These are phyloP conservation scores for Sinocyclocheilus grahami DNA, from an alignment of 2,113 vertebrate species.

Conservation along the genomic window DNA sequence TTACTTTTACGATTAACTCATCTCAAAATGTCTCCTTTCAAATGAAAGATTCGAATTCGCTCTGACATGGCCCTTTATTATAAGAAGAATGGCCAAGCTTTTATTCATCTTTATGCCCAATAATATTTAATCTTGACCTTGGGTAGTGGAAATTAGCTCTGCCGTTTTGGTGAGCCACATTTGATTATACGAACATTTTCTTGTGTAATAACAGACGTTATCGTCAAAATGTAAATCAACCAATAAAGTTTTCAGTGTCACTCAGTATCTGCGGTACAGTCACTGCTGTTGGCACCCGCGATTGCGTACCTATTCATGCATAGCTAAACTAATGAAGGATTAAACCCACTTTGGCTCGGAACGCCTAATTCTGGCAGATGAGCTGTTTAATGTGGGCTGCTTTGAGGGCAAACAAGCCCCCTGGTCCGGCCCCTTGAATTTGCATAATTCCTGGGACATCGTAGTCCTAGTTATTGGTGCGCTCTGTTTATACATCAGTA, in stretches of 20 bases:
- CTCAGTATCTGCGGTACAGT: constrained; percentile 7
- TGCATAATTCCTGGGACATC: constrained; percentile 34
- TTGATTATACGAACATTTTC: constrained; percentile 19
- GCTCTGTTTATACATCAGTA: constrained; percentile 67
- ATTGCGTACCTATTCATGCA: constrained; percentile 23
- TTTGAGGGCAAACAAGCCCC: constrained; percentile 12
- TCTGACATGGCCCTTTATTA: constrained; percentile 38
- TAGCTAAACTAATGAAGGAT: constrained; percentile 47
- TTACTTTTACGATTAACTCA: constrained; percentile 38
- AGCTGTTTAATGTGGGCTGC: constrained; percentile 39
- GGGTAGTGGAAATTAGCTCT: constrained; percentile 39
- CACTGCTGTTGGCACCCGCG: constrained; percentile 8
- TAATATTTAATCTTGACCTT: constrained; percentile 59
- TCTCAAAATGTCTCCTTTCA: constrained; percentile 2
- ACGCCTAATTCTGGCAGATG: constrained; percentile 20
- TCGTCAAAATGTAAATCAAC: constrained; percentile 33
- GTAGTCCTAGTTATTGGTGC: constrained; percentile 62
- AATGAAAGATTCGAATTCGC: constrained; percentile 39
- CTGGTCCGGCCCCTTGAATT: constrained; percentile 23
- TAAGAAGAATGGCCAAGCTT: constrained; percentile 37
- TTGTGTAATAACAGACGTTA: background rate
- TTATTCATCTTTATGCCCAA: constrained; percentile 36
- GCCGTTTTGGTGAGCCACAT: constrained; percentile 4
- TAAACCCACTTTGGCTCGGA: constrained; percentile 34
- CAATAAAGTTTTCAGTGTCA: constrained; percentile 20